phyloP scores from a whole-genome alignment of 2,888 invertebrate species.

The Electrophaes corylata region DNA sequence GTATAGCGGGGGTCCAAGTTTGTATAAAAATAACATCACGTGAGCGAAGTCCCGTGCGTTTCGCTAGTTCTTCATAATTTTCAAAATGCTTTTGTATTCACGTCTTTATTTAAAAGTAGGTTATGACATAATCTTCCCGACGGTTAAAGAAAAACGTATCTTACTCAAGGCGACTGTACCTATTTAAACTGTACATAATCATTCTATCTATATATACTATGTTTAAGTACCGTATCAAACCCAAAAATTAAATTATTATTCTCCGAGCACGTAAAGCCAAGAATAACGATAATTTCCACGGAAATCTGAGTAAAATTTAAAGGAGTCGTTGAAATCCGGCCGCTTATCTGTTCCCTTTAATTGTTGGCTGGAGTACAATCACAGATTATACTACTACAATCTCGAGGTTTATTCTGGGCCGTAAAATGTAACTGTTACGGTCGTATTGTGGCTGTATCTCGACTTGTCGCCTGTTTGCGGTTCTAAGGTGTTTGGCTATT shows the following conservation, averaged over 20 bases:
- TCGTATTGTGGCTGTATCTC: conserved; percentile 65
- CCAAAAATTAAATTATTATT: conserved; percentile 7
- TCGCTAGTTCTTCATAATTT: too few species aligned
- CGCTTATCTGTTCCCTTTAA: conserved; percentile 71
- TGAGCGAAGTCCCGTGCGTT: too few species aligned
- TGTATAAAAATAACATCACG: too few species aligned
- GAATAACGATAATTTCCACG: conserved; percentile 18
- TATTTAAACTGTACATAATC: too few species aligned
- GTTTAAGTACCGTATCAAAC: not conserved
- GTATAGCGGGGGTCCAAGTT: too few species aligned
- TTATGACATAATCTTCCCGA: too few species aligned
- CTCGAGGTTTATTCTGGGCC: conserved; percentile 65
- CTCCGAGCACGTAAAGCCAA: conserved; percentile 13
- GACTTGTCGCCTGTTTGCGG: conserved; percentile 55
- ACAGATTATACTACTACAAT: conserved; percentile 33
- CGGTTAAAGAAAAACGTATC: too few species aligned
- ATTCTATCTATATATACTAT: not conserved
- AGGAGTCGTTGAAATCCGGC: conserved; percentile 56
- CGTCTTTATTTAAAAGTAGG: too few species aligned
- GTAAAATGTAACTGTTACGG: conserved; percentile 74
- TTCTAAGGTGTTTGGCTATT: conserved; percentile 40
- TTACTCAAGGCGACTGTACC: too few species aligned
- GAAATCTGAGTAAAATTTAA: conserved; percentile 40
- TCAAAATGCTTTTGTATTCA: too few species aligned
- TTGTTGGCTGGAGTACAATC: conserved; percentile 70